Base-by-base conservation (phyloP, 2,888 invertebrate genomes). In the Conus canariensis region DNA sequence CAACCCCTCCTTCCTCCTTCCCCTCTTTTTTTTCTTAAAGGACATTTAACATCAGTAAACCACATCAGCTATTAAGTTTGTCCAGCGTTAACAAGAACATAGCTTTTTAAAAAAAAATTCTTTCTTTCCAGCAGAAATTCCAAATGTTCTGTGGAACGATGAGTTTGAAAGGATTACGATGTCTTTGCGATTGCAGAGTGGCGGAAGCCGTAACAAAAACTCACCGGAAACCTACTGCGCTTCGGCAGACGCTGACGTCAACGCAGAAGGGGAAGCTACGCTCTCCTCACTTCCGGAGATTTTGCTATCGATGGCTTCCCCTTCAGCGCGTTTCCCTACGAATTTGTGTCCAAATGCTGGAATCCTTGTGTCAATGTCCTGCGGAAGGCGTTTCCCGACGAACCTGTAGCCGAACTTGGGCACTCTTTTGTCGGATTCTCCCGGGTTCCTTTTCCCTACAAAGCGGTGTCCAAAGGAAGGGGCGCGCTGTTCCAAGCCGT, bases 401-500 rank as follows among this genome's bases (percentile, higher is more conserved):
- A 90, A 90, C 30, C 58, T 30, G 83, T 89, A 60, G 12, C 67
- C 67, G 19, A 89, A 89, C n/a, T 56, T 12, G 3, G 85, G 89
- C n/a, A 70, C 30, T 64, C 88, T 9, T 45, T 64, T 67, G 30
- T 88, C 91, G 4, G 67, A 25, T 56, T 59, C 74, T 2, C 77
- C 85, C 7, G 85, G 88, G 16, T 64, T 14, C 16, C 91, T 82
- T 83, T 91, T 91, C 30, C 91, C 91, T 2, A 91, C 90, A 88
- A 91, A 91, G 25, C 87, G 82, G 74, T 91, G 90, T 16, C 88
- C 80, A 60, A 90, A 91, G 0, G 70, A 30, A 5, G 90, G 90
- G 7, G 80, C 86, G 4, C 88, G 16, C 59, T 80, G 14, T 19
- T 80, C 88, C n/a, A 88, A 58, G 14, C 74, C 74, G 70, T 80